phyloP scores from a whole-genome alignment of 1,140 invertebrate species.

The Nebria ingens region DNA sequence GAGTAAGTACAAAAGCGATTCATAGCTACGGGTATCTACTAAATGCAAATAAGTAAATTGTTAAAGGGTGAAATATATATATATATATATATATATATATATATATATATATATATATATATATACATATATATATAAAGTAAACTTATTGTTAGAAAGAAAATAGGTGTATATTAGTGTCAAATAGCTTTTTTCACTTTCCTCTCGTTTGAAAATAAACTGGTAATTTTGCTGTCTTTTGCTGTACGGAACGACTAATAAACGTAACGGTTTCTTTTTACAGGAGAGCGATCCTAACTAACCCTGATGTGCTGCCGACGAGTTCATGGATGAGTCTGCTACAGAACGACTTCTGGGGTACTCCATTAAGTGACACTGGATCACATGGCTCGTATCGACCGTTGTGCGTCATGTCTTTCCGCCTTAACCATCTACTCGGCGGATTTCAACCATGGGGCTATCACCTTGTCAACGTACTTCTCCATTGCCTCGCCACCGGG shows the following conservation, averaged over 20 bases:
- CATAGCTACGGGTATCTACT: too few relatives aligned
- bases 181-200: not conserved
- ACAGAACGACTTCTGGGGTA: conserved; percentile 89
- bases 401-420: conserved; percentile 83
- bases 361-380: conserved; percentile 68
- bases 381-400: conserved; percentile 92
- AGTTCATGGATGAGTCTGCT: conserved; percentile 64
- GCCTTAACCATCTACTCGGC: conserved; percentile 79
- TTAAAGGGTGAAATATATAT: too few relatives aligned
- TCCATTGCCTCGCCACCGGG: conserved; percentile 70
- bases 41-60: too few relatives aligned
- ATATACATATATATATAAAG: too few relatives aligned
- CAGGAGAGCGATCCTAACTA: conserved; percentile 81
- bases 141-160: too few relatives aligned
- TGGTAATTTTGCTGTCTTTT: not conserved
- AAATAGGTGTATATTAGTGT: not conserved
- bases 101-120: too few relatives aligned
- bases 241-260: not conserved
- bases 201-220: not conserved
- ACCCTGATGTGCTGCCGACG: conserved; percentile 68
- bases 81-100: too few relatives aligned
- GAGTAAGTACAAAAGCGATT: too few relatives aligned
- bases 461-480: conserved; percentile 79
- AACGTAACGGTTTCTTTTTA: conserved; percentile 28
- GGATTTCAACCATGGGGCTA: conserved; percentile 84